Base-by-base conservation (phyloP, 2,797 vertebrate genomes). In the Lutjanus campechanus region DNA sequence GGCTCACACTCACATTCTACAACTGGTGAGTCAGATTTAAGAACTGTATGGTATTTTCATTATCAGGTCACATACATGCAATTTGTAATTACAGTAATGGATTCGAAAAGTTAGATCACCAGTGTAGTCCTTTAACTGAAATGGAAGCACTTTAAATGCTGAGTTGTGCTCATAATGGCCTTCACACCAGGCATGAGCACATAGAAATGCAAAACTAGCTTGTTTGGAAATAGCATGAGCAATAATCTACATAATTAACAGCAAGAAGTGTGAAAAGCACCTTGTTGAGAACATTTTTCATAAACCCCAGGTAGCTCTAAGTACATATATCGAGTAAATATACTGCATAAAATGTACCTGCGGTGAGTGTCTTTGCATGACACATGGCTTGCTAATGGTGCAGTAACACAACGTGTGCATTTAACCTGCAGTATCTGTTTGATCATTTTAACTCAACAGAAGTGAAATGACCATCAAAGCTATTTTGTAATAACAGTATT, bases 181-280 rank as follows among this genome's bases (percentile, higher is more conserved):
- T 40, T 63, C 44, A 51, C 40, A 54, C 15, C 22, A 50, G 19
- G 15, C 44, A 17, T 3, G 12, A 54, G 25, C 16, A 50, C 13
- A 25, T 63, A 60, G 44, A 58, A 59, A 53, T 47, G 19, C 12
- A 47, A 49, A 61, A 58, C 63, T 17, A 46, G 36, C 59, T 51
- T 20, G 19, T 69, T 74, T 2, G 54, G 60, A 74, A 73, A 54
- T 49, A 22, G 47, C 0, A 1, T 12, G 16, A 54, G 17, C 66
- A 36, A 65, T 41, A 69, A 58, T 78, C 17, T 36, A 41, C 8
- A 69, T 65, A 61, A 77, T 36, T 71, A 68, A 53, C 22, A 25
- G 19, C 1, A 68, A 54, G 50, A 71, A 44, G 40, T 15, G 17
- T 63, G 40, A 74, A 75, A 59, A 29, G 50, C 47, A 55, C 54